Evolutionary conservation across 2,113 vertebrate genomes (phyloP).

Genomic region (Atractosteus spatula): DNA sequence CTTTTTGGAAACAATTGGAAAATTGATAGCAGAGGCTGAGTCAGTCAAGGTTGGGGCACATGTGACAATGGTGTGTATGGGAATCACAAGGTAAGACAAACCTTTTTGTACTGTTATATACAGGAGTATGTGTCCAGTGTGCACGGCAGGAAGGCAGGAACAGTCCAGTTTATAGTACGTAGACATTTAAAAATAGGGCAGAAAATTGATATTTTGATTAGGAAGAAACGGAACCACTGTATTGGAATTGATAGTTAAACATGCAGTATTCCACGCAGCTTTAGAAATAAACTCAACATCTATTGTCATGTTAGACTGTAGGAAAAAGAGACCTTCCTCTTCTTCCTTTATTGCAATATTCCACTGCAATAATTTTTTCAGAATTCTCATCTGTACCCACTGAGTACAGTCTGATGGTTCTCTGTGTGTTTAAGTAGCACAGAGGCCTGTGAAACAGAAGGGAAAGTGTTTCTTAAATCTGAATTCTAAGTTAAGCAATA

Average conservation of each 20-base stretch:
- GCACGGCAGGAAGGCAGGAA: not conserved
- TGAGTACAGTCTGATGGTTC: too few species aligned
- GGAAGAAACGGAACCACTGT: not conserved
- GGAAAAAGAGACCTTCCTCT: too few species aligned
- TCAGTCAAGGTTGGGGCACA: not conserved
- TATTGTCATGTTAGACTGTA: too few species aligned
- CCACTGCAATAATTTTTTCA: too few species aligned
- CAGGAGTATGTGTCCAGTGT: not conserved
- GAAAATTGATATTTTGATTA: not conserved
- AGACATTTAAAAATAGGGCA: not conserved
- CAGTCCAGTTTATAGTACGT: not conserved
- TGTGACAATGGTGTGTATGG: not conserved
- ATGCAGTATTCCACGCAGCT: not conserved
- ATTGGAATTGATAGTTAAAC: not conserved
- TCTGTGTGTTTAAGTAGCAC: too few species aligned
- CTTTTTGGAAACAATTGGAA: not conserved
- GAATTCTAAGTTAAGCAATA: too few species aligned
- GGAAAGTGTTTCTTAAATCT: too few species aligned
- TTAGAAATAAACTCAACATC: not conserved
- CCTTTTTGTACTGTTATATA: constrained; percentile 9
- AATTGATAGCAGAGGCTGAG: constrained; percentile 2
- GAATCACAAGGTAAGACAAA: constrained; percentile 1
- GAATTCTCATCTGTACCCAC: too few species aligned
- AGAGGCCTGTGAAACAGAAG: too few species aligned
- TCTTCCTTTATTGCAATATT: too few species aligned